phyloP scores from a whole-genome alignment of 2,113 vertebrate species.

The Pseudopipra pipra region DNA sequence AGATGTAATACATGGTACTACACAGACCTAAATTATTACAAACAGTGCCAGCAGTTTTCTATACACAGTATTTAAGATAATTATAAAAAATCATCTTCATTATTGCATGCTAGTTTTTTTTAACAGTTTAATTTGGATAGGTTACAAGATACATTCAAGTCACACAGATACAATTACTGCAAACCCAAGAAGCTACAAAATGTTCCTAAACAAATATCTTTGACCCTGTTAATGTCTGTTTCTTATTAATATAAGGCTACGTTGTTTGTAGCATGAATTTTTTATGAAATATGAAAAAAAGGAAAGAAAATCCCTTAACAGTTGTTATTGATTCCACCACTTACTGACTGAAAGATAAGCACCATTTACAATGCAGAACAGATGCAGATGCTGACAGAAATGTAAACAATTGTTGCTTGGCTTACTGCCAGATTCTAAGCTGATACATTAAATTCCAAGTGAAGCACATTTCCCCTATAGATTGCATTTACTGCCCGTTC shows the following conservation, averaged over 20 bases:
- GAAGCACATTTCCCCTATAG: constrained; percentile 97
- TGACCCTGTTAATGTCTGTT: constrained; percentile 77
- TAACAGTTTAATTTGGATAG: constrained; percentile 79
- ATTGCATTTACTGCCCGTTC: constrained; percentile 98
- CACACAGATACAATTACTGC: constrained; percentile 75
- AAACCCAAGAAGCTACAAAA: constrained; percentile 74
- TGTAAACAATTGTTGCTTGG: constrained; percentile 99
- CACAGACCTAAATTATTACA: constrained; percentile 74
- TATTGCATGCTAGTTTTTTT: constrained; percentile 73
- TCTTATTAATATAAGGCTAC: constrained; percentile 82
- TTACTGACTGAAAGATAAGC: constrained; percentile 94
- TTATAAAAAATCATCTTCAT: constrained; percentile 81
- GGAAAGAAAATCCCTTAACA: constrained; percentile 89
- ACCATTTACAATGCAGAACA: constrained; percentile 98
- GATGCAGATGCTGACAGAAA: constrained; percentile 99
- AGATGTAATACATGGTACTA: constrained; percentile 73
- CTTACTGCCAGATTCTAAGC: constrained; percentile 91
- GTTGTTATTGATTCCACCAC: constrained; percentile 98
- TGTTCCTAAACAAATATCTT: constrained; percentile 76
- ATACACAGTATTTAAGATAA: constrained; percentile 78
- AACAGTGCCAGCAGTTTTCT: constrained; percentile 75
- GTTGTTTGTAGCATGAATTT: constrained; percentile 72
- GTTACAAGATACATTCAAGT: constrained; percentile 77
- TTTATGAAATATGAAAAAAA: constrained; percentile 79
- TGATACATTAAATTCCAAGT: constrained; percentile 96